These are phyloP conservation scores for Sminthurinus signatus DNA, from an alignment of 1,140 invertebrate species.

Conservation along the genomic window DNA sequence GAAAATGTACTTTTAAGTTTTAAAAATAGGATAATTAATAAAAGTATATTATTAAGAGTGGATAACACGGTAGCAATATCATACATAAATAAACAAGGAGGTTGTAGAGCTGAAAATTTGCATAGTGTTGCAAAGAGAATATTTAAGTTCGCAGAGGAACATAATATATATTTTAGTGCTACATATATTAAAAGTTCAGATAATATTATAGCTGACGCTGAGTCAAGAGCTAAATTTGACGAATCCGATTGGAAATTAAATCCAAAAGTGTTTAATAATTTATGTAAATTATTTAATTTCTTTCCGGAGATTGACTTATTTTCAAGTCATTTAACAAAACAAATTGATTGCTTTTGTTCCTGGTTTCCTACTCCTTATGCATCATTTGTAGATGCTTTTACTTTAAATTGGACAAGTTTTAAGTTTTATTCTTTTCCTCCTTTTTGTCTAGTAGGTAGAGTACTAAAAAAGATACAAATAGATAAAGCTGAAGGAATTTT, in stretches of 20 bases:
- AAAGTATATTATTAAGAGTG: neutral
- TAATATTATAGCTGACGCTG: slow-evolving; percentile 12
- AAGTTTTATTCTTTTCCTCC: neutral
- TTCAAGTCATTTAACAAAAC: neutral
- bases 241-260: slow-evolving; percentile 9
- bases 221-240: neutral
- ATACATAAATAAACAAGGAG: slow-evolving; percentile 17
- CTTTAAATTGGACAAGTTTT: neutral
- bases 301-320: neutral
- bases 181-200: slow-evolving; percentile 4
- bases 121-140: slow-evolving; percentile 12
- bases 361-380: neutral
- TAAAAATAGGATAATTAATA: neutral
- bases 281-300: slow-evolving; percentile 2
- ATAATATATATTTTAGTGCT: slow-evolving; percentile 11
- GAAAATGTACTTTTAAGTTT: slow-evolving; percentile 2
- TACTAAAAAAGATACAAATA: slow-evolving; percentile 2
- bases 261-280: neutral
- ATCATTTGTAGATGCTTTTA: neutral
- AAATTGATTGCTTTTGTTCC: neutral
- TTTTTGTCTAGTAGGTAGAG: neutral
- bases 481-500: neutral
- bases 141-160: slow-evolving; percentile 9
- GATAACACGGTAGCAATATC: slow-evolving; percentile 19
- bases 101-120: neutral